Conservation (phyloP, 2,113 vertebrate genomes). For the Lophius piscatorius region DNA sequence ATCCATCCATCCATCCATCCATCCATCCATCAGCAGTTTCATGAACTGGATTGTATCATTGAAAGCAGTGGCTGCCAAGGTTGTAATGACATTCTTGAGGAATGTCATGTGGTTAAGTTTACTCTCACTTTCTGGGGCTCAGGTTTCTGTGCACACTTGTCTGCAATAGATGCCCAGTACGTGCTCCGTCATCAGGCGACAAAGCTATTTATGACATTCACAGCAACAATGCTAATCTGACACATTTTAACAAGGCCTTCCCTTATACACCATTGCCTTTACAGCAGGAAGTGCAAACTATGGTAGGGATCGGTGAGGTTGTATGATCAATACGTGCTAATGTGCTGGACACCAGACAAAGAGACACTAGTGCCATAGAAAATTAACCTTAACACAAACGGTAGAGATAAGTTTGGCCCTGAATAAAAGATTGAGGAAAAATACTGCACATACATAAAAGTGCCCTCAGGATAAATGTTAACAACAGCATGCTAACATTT, state of each 20-base stretch:
- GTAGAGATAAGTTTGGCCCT: neutral
- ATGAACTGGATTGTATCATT: neutral
- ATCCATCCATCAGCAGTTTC: neutral
- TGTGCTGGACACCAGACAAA: constrained; percentile 16
- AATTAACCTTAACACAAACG: neutral
- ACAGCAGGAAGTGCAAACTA: constrained; percentile 56
- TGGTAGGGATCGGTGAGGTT: constrained; percentile 40
- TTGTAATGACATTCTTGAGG: constrained; percentile 60
- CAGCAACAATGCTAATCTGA: constrained; percentile 42
- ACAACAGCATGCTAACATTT: too few relatives aligned
- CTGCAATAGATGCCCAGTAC: constrained; percentile 38
- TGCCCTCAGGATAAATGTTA: too few relatives aligned
- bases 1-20: neutral
- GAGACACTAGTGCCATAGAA: constrained; percentile 1
- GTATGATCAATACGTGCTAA: constrained; percentile 53
- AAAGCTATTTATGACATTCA: constrained; percentile 67
- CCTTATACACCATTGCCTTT: constrained; percentile 37
- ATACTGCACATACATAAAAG: too few relatives aligned
- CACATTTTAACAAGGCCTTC: constrained; percentile 46
- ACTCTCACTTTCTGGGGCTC: constrained; percentile 43
- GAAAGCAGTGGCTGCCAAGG: constrained; percentile 40
- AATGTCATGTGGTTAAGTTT: constrained; percentile 65
- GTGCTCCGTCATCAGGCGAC: constrained; percentile 55
- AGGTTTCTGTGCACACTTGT: constrained; percentile 59
- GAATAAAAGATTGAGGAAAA: constrained; percentile 4